Evolutionary conservation across 2,888 invertebrate genomes (phyloP), one percentile per base, ranked within the genome.

Genomic region (Atrina japonica): DNA sequence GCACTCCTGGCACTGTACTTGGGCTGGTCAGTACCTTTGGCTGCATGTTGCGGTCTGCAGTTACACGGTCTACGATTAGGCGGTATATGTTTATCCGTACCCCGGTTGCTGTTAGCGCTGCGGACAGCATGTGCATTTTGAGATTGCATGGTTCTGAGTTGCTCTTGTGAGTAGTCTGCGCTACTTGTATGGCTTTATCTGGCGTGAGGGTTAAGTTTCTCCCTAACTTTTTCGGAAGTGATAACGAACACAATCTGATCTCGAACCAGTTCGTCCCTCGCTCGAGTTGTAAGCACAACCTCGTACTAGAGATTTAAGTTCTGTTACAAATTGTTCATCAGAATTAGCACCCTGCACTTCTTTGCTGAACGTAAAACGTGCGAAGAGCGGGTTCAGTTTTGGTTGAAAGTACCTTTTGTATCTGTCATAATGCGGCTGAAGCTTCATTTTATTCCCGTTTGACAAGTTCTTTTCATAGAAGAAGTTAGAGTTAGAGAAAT

Each of bases 321-420:
- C n/a, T 14, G 66, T 73, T 3, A 69, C 47, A 35, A 60, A 73
- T 2, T 56, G 30, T 18, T 69, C 64, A 23, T 56, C 35, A 1
- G 25, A 45, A 9, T 29, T 23, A 27, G 59, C 18, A 18, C 65
- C 60, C 43, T 73, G 65, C 21, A 49, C 30, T 16, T 40, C 53
- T 35, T 65, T 73, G 18, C 59, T 59, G 21, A 72, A 68, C 16
- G 41, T 53, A 29, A 47, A 68, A 0, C 68, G 58, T n/a, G n/a
- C 65, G 41, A 68, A 72, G 11, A 72, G 53, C 3, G 59, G 73
- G 23, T 73, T 68, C 41, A 59, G 27, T 52, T 68, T 67, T 16
- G 72, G 64, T 56, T 67, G 55, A 21, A 68, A 63, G 29, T 68
- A 43, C 6, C 7, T 30, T 29, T 43, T 50, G 40, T 50, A 68